Percentiles rank a stretch among this genome's conserved stretches.
Evolutionary conservation across 1,140 invertebrate genomes (phyloP).

Genomic region (Penaeus chinensis): DNA sequence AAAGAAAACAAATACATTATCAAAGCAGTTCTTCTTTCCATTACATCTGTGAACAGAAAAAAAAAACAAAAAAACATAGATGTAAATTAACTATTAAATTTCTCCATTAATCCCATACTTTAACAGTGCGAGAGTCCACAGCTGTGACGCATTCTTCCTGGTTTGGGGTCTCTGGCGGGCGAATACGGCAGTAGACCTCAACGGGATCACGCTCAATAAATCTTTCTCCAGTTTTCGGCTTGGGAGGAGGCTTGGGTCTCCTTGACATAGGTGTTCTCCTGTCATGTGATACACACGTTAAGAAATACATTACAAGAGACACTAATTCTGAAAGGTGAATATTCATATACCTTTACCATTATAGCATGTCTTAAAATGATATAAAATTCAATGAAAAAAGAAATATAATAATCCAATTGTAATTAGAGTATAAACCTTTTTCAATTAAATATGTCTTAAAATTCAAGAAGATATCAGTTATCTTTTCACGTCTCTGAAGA

Average conservation of each 20-base stretch:
- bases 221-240: slow-evolving; percentile 27
- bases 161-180: slow-evolving; percentile 77
- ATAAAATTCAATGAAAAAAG: no score
- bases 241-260: slow-evolving; percentile 45
- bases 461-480: no score
- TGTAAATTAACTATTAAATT: background rate
- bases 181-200: slow-evolving; percentile 85
- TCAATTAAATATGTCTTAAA: no score
- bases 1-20: background rate
- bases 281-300: background rate
- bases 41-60: no score
- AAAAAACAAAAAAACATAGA: no score
- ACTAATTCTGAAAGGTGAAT: no score
- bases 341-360: no score
- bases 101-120: slow-evolving; percentile 68
- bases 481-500: no score
- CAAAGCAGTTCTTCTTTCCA: background rate
- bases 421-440: no score
- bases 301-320: no score
- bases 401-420: no score
- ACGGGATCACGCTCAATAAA: slow-evolving; percentile 75
- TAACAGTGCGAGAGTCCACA: slow-evolving; percentile 77
- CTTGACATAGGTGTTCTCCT: slow-evolving; percentile 44
- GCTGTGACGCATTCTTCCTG: slow-evolving; percentile 80
- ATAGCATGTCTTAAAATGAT: no score